Conservation (phyloP, 1,140 invertebrate genomes). For the Tachypleus tridentatus region DNA sequence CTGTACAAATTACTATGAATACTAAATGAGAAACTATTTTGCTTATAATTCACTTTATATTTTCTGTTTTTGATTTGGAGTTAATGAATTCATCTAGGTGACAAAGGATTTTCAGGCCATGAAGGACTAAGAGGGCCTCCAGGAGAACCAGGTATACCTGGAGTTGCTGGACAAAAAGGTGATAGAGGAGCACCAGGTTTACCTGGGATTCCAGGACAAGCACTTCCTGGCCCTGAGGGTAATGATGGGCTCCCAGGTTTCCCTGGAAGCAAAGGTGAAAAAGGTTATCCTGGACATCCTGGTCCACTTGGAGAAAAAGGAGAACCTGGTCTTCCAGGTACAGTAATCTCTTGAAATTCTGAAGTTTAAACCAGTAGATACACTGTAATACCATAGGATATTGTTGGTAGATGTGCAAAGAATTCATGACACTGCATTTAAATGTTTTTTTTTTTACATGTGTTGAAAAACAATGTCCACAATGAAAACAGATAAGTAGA, state of each 20-base stretch:
- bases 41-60: conserved; percentile 2
- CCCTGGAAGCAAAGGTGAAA: conserved; percentile 14
- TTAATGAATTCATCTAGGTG: neutral
- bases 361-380: too few relatives aligned
- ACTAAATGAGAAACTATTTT: neutral
- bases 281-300: conserved; percentile 20
- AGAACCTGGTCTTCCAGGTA: conserved; percentile 11
- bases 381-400: too few relatives aligned
- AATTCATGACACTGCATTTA: too few relatives aligned
- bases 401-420: too few relatives aligned
- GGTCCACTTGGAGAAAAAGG: conserved; percentile 39
- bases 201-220: conserved; percentile 19
- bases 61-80: neutral
- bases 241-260: conserved; percentile 44
- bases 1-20: too few relatives aligned
- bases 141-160: conserved; percentile 43
- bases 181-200: conserved; percentile 15
- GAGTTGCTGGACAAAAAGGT: conserved; percentile 50
- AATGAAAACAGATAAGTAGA: too few relatives aligned
- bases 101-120: conserved; percentile 22
- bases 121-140: conserved; percentile 26
- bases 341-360: too few relatives aligned
- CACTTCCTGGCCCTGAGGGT: conserved; percentile 5
- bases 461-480: too few relatives aligned
- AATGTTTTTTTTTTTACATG: too few relatives aligned